A percentile compares a stretch with the other conserved stretches of the same genome.
phyloP scores from a whole-genome alignment of 2,113 vertebrate genomes.

The Crotalus helleri region DNA sequence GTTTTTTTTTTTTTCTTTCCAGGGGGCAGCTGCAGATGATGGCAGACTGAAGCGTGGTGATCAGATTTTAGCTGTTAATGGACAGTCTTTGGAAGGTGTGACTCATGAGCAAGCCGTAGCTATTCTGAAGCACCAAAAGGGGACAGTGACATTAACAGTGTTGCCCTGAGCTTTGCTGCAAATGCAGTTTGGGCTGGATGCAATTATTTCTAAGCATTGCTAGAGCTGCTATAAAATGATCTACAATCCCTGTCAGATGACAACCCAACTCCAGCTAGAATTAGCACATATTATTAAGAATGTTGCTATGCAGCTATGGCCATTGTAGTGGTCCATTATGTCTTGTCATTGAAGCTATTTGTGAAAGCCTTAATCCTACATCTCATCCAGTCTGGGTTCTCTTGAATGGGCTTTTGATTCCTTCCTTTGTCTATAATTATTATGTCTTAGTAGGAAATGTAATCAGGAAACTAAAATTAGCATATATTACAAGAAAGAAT shows the following conservation, averaged over 20 bases:
- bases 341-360: neutral
- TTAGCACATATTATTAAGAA: rapidly evolving
- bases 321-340: constrained; percentile 20
- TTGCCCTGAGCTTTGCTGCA: constrained; percentile 72
- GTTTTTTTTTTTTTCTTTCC: constrained; percentile 24
- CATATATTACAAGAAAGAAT: constrained; percentile 15
- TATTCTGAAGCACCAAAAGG: constrained; percentile 85
- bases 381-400: neutral
- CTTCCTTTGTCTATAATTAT: constrained; percentile 9
- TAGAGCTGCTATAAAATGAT: constrained; percentile 28
- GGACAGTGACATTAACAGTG: constrained; percentile 78
- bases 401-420: constrained; percentile 7
- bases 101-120: constrained; percentile 91
- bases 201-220: neutral
- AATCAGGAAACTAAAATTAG: constrained; percentile 36
- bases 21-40: constrained; percentile 90
- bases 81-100: constrained; percentile 83
- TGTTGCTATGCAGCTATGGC: constrained; percentile 1
- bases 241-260: constrained; percentile 4
- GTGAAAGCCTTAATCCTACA: constrained; percentile 1
- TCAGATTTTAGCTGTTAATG: constrained; percentile 88
- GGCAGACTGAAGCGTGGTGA: constrained; percentile 87
- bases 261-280: constrained; percentile 30
- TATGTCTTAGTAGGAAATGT: neutral
- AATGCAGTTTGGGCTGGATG: neutral